Base-by-base conservation (phyloP, 2,888 invertebrate species). In the Alloplasta piceator region DNA sequence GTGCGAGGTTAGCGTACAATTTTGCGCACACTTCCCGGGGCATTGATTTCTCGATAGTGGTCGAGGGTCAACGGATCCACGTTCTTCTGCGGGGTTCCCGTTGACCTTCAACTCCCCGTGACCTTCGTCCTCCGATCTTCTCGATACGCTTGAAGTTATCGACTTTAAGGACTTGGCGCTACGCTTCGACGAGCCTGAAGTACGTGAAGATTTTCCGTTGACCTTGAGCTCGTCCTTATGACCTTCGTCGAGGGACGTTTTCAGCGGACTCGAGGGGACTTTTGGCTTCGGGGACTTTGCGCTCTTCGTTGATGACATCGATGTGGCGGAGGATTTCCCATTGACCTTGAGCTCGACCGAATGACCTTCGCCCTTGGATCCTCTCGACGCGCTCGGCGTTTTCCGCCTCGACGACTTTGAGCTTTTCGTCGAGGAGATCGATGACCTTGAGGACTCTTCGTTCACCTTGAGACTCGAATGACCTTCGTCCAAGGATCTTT, bases 1-100 rank as follows among this genome's bases (percentile, higher is more conserved):
- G 48, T 46, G 78, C 39, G 70, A 78, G 50, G 55, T 70, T 60
- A 60, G 55, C 68, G 67, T 66, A 14, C 52, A 10, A 56, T 68
- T 55, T 9, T 60, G 63, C 60, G 76, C 72, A 70, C 79, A 82
- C 68, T 80, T 82, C 68, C 76, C 82, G 76, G 76, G 50, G 80
- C 82, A 82, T 67, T 63, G 73, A 50, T 66, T 68, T 60, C 48
- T 58, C 39, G 63, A n/a, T 26, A 3, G 26, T 26, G 79, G 76
- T 79, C 76, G 75, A 70, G 48, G 68, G 52, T 82, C 80, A 72
- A 61, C 71, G 55, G 56, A 36, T 50, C 50, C 41, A 41, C 61
- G 75, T 56, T 61, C 50, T 12, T 48, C 67, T 56, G 52, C 41
- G 48, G 41, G 61, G 56, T 67, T 75, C 56, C 71, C 67, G 75